These are phyloP conservation scores for Hydrolagus colliei DNA, from an alignment of 2,797 vertebrate species.

Conservation along the genomic window DNA sequence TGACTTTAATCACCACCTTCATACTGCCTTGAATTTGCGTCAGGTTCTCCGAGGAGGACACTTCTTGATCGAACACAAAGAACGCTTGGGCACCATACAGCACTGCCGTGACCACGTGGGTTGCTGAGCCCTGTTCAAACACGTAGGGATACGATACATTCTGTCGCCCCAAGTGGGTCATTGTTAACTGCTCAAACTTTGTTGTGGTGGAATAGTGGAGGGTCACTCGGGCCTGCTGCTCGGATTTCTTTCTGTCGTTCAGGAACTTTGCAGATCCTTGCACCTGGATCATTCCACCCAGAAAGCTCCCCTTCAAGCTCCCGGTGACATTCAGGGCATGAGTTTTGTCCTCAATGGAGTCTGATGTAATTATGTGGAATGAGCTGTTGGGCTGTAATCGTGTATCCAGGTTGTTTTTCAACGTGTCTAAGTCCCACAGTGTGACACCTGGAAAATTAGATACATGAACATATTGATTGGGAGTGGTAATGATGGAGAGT, in stretches of 20 bases:
- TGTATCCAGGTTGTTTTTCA: neutral
- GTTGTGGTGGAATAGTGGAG: neutral
- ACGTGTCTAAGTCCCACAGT: slow-evolving; percentile 14
- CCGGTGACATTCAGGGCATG: neutral
- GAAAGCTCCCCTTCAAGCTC: slow-evolving; percentile 17
- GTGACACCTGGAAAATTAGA: slow-evolving; percentile 13
- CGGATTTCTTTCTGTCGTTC: neutral
- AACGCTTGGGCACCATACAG: neutral
- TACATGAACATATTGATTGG: no score
- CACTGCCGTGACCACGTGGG: neutral
- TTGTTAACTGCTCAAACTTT: neutral
- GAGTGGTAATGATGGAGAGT: no score
- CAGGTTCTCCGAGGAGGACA: neutral
- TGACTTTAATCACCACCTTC: neutral
- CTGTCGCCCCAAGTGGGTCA: neutral
- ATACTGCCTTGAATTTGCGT: neutral
- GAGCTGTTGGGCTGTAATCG: slow-evolving; percentile 2
- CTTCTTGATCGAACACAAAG: neutral
- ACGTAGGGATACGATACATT: neutral
- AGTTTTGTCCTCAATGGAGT: slow-evolving; percentile 24
- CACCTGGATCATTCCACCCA: neutral
- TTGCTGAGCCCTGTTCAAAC: no score
- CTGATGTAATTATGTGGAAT: slow-evolving; percentile 12
- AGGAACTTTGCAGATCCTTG: neutral
- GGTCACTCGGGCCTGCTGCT: neutral